phyloP scores from a whole-genome alignment of 2,797 vertebrate species.

The Sebastes wilsoni region DNA sequence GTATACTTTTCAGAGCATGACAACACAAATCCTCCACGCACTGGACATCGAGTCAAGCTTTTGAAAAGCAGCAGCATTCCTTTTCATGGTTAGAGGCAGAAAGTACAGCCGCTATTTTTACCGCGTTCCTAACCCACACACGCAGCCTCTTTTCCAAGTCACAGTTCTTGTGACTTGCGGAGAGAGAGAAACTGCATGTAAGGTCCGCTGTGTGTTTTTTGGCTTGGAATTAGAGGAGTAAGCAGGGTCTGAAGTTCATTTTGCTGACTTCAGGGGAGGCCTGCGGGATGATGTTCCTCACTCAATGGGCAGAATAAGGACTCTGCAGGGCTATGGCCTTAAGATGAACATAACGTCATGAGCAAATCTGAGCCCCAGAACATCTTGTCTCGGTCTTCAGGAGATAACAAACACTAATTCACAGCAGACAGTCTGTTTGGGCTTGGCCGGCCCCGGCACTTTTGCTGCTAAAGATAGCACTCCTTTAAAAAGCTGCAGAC shows the following conservation, averaged over 20 bases:
- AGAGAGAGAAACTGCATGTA: slow-evolving; percentile 12
- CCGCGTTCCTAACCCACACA: slow-evolving; percentile 49
- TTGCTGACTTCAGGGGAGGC: slow-evolving; percentile 7
- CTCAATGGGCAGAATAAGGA: slow-evolving; percentile 9
- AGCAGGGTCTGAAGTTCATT: slow-evolving; percentile 1
- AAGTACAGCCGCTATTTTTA: slow-evolving; percentile 66
- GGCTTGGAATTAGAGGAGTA: slow-evolving; percentile 6
- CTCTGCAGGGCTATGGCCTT: background rate
- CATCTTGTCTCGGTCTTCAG: slow-evolving; percentile 10
- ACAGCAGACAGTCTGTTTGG: slow-evolving; percentile 19
- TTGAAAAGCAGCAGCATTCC: slow-evolving; percentile 48
- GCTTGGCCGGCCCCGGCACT: background rate
- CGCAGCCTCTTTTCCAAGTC: slow-evolving; percentile 23
- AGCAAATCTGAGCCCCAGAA: slow-evolving; percentile 11
- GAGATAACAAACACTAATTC: slow-evolving; percentile 39
- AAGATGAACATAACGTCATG: slow-evolving; percentile 1
- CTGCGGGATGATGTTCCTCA: background rate
- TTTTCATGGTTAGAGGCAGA: slow-evolving; percentile 53
- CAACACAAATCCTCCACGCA: slow-evolving; percentile 36
- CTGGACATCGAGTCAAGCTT: slow-evolving; percentile 27
- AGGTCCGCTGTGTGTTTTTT: background rate
- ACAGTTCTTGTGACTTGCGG: slow-evolving; percentile 19
- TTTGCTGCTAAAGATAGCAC: slow-evolving; percentile 19
- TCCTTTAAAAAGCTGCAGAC: slow-evolving; percentile 8
- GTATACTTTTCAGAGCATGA: slow-evolving; percentile 26